Evolutionary conservation across 2,113 vertebrate genomes (phyloP), one percentile per base, ranked within the genome.

Genomic region (Pristiophorus japonicus): DNA sequence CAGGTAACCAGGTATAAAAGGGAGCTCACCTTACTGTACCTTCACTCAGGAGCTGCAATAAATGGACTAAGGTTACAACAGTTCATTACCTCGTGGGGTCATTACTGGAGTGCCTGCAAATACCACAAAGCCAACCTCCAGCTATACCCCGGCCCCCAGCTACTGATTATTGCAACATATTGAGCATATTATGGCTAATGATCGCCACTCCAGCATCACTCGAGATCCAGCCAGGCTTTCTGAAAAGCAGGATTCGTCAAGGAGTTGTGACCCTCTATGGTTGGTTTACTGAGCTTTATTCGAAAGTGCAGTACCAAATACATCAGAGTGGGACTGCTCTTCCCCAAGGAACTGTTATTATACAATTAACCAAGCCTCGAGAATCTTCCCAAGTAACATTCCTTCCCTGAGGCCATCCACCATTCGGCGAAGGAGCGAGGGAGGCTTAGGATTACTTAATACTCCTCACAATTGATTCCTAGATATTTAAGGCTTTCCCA

Each of bases 311-410:
- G 38, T 24, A 8, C 4, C 22, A 65, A 42, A 42, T 38, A 42
- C 91, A 42, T 93, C 38, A 8, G 91, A 63, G 91, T 10, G 22
- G 91, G 12, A 63, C 59, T 12, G 34, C n/a, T 12, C 62, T 66
- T 93, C 62, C 91, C 66, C 88, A 42, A 66, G 62, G 24, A 45
- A 66, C 91, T 59, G 51, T 93, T 66, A 66, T 93, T 93, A 66
- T 45, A 93, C 91, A 66, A 93, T 93, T 66, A 93, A 45, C 20
- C 62, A 63, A 65, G 62, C 42, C 63, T 93, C 18, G 62, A 66
- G 6, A 38, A 22, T 66, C 91, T n/a, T 93, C 91, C 91, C 91
- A 93, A 51, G 51, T 51, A 51, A 93, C 62, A 93, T 93, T 66
- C 62, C 91, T 93, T 63, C 91, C 91, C 62, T 65, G n/a, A 34